Conservation (phyloP, 1,140 invertebrate genomes). For the Homarus americanus region DNA sequence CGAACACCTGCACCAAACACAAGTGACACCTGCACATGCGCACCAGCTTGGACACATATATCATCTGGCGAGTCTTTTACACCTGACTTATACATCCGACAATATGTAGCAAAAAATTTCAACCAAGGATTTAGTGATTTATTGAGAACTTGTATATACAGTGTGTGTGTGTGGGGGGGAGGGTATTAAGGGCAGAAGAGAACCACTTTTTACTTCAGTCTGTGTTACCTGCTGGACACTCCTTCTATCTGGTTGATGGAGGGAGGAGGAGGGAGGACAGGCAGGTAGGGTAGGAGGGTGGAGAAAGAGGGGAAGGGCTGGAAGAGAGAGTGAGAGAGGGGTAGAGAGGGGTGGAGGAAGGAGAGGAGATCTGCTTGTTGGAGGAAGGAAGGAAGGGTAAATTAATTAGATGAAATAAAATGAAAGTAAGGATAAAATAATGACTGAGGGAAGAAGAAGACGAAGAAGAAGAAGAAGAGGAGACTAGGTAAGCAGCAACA, state of each 20-base stretch:
- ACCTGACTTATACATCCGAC: too few species aligned
- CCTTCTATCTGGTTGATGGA: background rate
- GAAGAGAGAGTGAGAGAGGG: background rate
- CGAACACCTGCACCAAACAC: too few species aligned
- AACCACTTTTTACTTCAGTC: too few species aligned
- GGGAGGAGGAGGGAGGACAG: background rate
- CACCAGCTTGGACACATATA: too few species aligned
- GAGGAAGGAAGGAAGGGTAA: background rate
- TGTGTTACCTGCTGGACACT: background rate
- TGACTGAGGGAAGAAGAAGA: background rate
- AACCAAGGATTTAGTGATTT: too few species aligned
- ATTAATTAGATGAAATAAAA: background rate
- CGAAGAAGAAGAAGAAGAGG: slow-evolving; percentile 4
- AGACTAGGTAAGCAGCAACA: background rate
- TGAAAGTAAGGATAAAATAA: background rate
- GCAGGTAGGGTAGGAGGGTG: background rate
- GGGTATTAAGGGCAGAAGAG: too few species aligned
- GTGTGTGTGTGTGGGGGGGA: too few species aligned
- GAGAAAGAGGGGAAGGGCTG: background rate
- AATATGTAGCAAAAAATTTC: too few species aligned
- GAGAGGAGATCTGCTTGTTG: background rate
- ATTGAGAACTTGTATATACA: too few species aligned
- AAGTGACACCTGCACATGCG: too few species aligned
- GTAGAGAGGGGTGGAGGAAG: background rate
- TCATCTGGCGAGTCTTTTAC: too few species aligned